phyloP scores from a whole-genome alignment of 53 echinoderm and acorn worm genomes.

The Echinarachnius parma region DNA sequence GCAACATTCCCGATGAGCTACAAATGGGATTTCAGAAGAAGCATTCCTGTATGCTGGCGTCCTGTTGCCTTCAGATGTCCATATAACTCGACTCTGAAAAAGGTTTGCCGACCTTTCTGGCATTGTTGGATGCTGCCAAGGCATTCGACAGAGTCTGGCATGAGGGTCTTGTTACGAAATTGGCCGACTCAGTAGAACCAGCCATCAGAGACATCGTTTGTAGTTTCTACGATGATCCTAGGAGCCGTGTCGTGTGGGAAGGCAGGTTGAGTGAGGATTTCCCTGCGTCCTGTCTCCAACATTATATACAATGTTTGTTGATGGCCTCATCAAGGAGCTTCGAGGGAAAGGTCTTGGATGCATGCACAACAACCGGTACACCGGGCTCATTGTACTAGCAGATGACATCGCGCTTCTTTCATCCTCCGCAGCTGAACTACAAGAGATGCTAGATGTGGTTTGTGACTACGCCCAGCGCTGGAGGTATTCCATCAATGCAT shows the following conservation, averaged over 20 bases:
- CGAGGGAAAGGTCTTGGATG: background rate
- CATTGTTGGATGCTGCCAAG: background rate
- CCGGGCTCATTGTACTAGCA: no score
- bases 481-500: no score
- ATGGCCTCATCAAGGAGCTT: no score
- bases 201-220: background rate
- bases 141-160: background rate
- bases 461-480: no score
- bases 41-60: conserved; percentile 5
- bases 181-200: background rate
- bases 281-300: background rate
- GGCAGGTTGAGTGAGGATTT: background rate
- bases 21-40: background rate
- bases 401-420: no score
- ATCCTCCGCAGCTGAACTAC: no score
- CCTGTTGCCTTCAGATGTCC: background rate
- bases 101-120: background rate
- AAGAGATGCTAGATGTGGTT: no score
- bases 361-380: background rate
- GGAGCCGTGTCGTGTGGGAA: background rate
- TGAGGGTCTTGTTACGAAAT: background rate
- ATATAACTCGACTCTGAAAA: background rate
- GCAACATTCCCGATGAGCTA: background rate
- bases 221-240: background rate
- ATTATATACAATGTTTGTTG: background rate